These are phyloP conservation scores for Venustaconcha ellipsiformis DNA, from an alignment of 1,140 invertebrate species.

Conservation along the genomic window DNA sequence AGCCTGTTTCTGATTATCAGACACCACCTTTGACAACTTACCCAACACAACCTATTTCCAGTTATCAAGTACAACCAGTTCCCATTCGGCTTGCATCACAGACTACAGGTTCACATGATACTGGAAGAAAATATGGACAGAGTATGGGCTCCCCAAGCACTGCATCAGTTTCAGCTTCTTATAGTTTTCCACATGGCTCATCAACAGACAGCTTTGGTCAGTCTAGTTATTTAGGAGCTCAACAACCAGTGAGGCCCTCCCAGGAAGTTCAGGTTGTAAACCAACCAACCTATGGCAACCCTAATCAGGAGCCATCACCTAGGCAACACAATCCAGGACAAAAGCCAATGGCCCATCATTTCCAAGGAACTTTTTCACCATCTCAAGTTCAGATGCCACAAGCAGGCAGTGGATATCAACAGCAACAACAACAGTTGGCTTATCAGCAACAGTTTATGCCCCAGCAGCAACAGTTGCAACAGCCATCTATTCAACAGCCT, in stretches of 20 bases:
- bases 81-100: too few relatives aligned
- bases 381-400: conserved; percentile 1
- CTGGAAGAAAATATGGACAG: too few relatives aligned
- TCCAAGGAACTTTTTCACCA: background rate
- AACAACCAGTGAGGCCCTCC: background rate
- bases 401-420: background rate
- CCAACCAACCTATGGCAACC: background rate
- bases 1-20: too few relatives aligned
- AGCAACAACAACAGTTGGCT: background rate
- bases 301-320: background rate
- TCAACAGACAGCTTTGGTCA: too few relatives aligned
- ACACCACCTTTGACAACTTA: too few relatives aligned
- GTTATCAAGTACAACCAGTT: too few relatives aligned
- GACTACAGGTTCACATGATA: too few relatives aligned
- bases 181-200: too few relatives aligned
- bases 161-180: too few relatives aligned
- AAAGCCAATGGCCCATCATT: background rate
- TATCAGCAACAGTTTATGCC: background rate
- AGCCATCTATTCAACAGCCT: background rate
- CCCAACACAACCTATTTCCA: too few relatives aligned
- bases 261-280: background rate
- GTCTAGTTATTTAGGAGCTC: too few relatives aligned
- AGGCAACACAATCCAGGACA: background rate
- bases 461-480: background rate
- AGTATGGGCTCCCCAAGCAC: too few relatives aligned